Evolutionary conservation across 2,888 invertebrate species (phyloP).

Genomic region (Agapostemon virescens): DNA sequence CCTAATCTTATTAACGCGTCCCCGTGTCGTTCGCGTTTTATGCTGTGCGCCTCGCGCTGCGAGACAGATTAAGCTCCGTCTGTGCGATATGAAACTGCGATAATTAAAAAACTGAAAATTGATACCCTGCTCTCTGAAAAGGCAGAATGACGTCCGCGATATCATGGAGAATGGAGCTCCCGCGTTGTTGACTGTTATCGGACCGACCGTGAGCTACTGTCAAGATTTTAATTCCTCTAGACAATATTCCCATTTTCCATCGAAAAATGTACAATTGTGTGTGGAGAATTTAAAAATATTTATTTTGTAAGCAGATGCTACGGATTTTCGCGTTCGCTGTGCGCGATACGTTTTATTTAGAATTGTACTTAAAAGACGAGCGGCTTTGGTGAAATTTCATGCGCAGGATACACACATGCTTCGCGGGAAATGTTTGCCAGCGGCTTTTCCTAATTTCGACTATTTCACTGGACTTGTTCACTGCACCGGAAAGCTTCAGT

Average conservation of each 20-base stretch:
- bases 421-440: neutral
- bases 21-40: neutral
- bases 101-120: constrained; percentile 5
- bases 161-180: neutral
- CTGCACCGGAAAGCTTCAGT: neutral
- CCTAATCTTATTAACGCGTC: neutral
- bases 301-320: neutral
- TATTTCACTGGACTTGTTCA: neutral
- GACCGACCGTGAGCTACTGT: neutral
- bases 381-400: neutral
- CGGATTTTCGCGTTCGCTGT: neutral
- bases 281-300: neutral
- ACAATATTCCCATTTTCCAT: neutral
- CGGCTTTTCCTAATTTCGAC: neutral
- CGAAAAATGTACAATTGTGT: neutral
- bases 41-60: no score
- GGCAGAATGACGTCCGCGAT: neutral
- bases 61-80: neutral
- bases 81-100: neutral
- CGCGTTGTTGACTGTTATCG: neutral
- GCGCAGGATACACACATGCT: neutral
- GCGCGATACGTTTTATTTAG: neutral
- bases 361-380: neutral
- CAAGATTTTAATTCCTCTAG: constrained; percentile 1
- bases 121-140: neutral